phyloP scores from a whole-genome alignment of 2,888 invertebrate genomes.

The Frankliniella intonsa region DNA sequence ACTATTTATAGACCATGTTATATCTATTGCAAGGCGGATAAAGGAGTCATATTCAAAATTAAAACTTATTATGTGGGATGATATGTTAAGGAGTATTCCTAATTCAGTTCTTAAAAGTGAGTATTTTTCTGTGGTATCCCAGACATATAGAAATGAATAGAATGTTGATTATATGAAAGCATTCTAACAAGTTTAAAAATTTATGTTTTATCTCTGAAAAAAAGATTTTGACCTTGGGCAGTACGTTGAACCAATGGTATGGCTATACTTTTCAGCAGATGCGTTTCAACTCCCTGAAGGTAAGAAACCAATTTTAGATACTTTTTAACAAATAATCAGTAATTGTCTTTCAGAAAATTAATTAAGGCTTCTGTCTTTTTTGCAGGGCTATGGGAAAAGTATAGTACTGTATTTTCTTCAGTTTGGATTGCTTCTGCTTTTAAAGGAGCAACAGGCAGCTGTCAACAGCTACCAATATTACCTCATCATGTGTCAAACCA shows the following conservation, averaged over 20 bases:
- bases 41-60: constrained; percentile 59
- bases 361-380: constrained; percentile 42
- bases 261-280: constrained; percentile 60
- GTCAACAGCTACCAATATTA: constrained; percentile 61
- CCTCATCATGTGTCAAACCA: constrained; percentile 72
- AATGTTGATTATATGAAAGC: constrained; percentile 33
- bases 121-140: constrained; percentile 30
- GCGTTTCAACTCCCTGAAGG: constrained; percentile 51
- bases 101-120: constrained; percentile 55
- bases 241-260: constrained; percentile 63
- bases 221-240: constrained; percentile 57
- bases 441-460: constrained; percentile 79
- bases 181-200: background rate
- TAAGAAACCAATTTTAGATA: constrained; percentile 36
- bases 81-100: constrained; percentile 68
- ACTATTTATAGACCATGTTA: constrained; percentile 64
- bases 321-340: background rate
- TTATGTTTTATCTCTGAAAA: constrained; percentile 30
- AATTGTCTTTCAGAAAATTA: constrained; percentile 38
- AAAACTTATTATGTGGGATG: constrained; percentile 78
- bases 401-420: constrained; percentile 60
- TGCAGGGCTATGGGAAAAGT: constrained; percentile 59
- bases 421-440: constrained; percentile 79
- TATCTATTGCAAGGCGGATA: constrained; percentile 56
- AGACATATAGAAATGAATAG: constrained; percentile 28